A percentile compares a stretch with the other conserved stretches of the same genome.
Conservation (phyloP, 2,797 vertebrate genomes). For the Acropternis orthonyx region DNA sequence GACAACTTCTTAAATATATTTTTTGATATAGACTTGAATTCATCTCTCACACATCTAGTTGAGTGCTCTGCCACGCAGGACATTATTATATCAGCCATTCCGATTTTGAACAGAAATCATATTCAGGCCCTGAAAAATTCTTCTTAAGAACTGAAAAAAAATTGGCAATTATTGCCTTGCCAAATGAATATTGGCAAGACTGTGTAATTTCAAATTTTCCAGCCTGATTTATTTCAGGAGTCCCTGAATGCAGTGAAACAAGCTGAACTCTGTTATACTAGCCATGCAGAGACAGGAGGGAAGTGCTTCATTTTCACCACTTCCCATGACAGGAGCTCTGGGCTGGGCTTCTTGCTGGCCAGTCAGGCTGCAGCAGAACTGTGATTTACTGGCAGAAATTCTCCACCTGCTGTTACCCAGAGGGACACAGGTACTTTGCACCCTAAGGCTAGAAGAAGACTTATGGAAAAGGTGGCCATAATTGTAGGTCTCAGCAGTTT, state of each 20-base stretch:
- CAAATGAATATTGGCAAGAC: neutral
- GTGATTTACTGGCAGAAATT: neutral
- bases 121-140: neutral
- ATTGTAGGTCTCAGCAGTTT: neutral
- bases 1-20: neutral
- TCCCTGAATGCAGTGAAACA: neutral
- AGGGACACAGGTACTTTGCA: neutral
- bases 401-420: neutral
- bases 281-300: rapidly evolving
- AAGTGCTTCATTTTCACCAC: neutral
- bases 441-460: neutral
- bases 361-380: neutral
- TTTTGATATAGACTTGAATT: neutral
- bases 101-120: neutral
- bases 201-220: neutral
- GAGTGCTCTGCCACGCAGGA: neutral
- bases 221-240: neutral
- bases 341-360: neutral
- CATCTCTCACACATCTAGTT: neutral
- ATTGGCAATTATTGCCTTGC: neutral
- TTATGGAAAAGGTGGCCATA: neutral
- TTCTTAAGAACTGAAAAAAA: neutral
- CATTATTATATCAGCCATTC: neutral
- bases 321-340: neutral
- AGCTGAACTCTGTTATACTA: neutral